Conservation (phyloP, 2,113 vertebrate species). For the Gopherus evgoodei region DNA sequence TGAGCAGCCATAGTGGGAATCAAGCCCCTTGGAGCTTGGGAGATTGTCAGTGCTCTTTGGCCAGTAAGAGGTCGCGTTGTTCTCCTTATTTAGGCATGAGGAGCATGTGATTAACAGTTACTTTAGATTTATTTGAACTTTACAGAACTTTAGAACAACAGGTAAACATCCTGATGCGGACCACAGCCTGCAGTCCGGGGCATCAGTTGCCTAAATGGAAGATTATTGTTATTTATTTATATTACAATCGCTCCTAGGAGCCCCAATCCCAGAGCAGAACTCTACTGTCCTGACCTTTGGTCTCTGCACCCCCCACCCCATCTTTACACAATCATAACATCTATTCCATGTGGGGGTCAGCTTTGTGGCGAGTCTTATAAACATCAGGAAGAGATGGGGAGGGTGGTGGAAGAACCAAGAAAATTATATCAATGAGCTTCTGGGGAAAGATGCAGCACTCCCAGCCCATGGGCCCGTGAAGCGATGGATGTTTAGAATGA, state of each 20-base stretch:
- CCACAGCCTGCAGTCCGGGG: neutral
- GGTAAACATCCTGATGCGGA: neutral
- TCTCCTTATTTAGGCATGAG: neutral
- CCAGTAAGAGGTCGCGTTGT: neutral
- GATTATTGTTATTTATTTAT: neutral
- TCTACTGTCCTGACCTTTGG: neutral
- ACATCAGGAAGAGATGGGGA: neutral
- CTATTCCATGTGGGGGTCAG: neutral
- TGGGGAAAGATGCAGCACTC: neutral
- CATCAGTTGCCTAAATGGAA: accelerated
- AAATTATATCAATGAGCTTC: accelerated
- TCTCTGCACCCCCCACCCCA: neutral
- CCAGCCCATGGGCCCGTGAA: neutral
- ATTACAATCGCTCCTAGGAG: neutral
- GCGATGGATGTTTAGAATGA: neutral
- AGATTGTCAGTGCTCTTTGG: neutral
- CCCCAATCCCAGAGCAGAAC: too few relatives aligned
- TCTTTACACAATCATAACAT: neutral
- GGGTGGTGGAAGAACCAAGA: neutral
- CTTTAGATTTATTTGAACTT: neutral
- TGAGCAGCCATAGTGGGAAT: neutral
- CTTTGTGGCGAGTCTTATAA: neutral
- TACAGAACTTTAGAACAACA: neutral
- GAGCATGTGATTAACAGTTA: neutral
- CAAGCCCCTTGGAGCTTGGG: neutral